These are phyloP conservation scores for Lacerta viridis DNA, from an alignment of 2,797 vertebrate species.

Conservation along the genomic window DNA sequence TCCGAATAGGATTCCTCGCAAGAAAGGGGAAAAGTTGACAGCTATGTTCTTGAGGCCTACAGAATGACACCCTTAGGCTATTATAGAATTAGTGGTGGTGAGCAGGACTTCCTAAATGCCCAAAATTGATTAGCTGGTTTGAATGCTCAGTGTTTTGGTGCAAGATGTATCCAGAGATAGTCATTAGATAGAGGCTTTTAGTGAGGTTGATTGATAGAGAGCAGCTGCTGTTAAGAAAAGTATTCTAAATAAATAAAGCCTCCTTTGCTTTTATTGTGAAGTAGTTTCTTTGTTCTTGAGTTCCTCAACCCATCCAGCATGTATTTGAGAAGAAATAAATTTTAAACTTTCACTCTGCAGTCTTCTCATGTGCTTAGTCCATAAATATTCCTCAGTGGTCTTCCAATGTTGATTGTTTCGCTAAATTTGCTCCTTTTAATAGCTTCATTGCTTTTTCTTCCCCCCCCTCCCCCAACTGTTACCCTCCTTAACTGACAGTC, in stretches of 20 bases:
- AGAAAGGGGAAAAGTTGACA: too few relatives aligned
- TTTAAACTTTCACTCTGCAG: background rate
- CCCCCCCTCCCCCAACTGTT: background rate
- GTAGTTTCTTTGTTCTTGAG: slow-evolving; percentile 12
- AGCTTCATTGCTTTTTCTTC: slow-evolving; percentile 12
- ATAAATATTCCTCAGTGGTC: slow-evolving; percentile 24
- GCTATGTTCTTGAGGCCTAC: background rate
- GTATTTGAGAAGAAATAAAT: slow-evolving; percentile 13
- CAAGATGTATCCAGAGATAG: background rate
- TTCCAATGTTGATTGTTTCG: slow-evolving; percentile 10
- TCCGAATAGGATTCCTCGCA: too few relatives aligned
- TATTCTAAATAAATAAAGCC: slow-evolving; percentile 24
- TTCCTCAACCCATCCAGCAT: background rate
- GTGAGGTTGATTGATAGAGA: slow-evolving; percentile 1
- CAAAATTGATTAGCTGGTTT: background rate
- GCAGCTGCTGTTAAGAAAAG: background rate
- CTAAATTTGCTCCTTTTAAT: slow-evolving; percentile 28
- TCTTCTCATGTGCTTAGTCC: background rate
- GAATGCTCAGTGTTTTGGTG: background rate
- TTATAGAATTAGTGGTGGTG: background rate
- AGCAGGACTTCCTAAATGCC: background rate
- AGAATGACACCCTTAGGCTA: background rate
- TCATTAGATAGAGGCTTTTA: background rate
- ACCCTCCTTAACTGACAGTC: slow-evolving; percentile 38
- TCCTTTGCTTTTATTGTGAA: slow-evolving; percentile 8